Conservation (phyloP, 1,140 invertebrate genomes). For the Lysiphlebus fabarum region DNA sequence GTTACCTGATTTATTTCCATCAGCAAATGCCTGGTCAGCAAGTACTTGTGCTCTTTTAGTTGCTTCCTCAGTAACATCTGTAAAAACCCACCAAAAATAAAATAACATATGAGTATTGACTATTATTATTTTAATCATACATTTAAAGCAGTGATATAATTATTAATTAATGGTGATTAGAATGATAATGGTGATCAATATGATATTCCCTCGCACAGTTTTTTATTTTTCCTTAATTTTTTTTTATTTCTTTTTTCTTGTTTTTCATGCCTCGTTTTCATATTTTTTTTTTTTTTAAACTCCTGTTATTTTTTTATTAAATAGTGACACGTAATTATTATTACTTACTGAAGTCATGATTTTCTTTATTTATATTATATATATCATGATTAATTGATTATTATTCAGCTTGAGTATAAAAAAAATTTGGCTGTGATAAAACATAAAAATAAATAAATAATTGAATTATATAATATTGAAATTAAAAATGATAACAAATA, state of each 20-base stretch:
- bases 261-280: too few species aligned
- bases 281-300: neutral
- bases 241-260: too few species aligned
- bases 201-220: constrained; percentile 54
- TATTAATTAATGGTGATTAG: constrained; percentile 49
- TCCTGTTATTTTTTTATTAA: too few species aligned
- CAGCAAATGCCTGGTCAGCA: constrained; percentile 34
- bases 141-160: constrained; percentile 54
- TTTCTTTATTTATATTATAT: too few species aligned
- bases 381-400: too few species aligned
- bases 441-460: too few species aligned
- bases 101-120: constrained; percentile 27
- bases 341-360: too few species aligned
- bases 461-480: too few species aligned
- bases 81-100: constrained; percentile 37
- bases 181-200: constrained; percentile 53
- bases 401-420: too few species aligned
- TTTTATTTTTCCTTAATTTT: constrained; percentile 44
- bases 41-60: constrained; percentile 46
- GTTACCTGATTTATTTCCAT: constrained; percentile 46
- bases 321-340: too few species aligned
- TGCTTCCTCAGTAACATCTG: constrained; percentile 54
- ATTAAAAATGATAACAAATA: too few species aligned
- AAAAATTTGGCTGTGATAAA: too few species aligned
- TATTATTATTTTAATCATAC: constrained; percentile 32